Evolutionary conservation across 2,797 vertebrate genomes (phyloP).

Genomic region (Gallinago stenura): DNA sequence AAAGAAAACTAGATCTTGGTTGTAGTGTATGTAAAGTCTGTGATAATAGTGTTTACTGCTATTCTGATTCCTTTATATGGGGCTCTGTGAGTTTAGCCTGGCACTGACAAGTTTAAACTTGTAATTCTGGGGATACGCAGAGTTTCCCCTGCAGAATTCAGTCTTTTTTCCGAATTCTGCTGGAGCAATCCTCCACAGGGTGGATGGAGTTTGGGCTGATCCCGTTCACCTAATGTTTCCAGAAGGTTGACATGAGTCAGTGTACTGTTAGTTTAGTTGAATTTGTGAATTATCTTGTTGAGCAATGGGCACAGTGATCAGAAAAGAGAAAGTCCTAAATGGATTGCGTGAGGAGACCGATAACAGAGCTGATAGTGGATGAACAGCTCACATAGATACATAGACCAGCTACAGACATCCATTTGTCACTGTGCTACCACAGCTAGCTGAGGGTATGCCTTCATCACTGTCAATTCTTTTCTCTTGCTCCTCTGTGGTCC

Average conservation of each 20-base stretch:
- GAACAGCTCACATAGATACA: neutral
- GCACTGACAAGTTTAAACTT: neutral
- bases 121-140: neutral
- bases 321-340: neutral
- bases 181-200: neutral
- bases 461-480: neutral
- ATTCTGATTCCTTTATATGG: neutral
- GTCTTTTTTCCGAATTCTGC: neutral
- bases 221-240: neutral
- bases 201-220: neutral
- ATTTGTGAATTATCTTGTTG: neutral
- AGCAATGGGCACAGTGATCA: neutral
- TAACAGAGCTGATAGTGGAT: neutral
- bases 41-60: neutral
- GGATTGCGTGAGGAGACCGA: neutral
- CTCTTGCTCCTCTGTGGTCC: neutral
- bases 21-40: neutral
- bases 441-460: neutral
- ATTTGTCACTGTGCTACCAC: neutral
- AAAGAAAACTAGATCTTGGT: neutral
- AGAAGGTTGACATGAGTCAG: neutral
- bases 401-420: neutral
- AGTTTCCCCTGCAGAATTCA: neutral
- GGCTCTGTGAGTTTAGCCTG: neutral
- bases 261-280: neutral